A percentile compares a stretch with the other conserved stretches of the same genome.
Evolutionary conservation across 2,888 invertebrate genomes (phyloP).

Genomic region (Morpho deidamia): DNA sequence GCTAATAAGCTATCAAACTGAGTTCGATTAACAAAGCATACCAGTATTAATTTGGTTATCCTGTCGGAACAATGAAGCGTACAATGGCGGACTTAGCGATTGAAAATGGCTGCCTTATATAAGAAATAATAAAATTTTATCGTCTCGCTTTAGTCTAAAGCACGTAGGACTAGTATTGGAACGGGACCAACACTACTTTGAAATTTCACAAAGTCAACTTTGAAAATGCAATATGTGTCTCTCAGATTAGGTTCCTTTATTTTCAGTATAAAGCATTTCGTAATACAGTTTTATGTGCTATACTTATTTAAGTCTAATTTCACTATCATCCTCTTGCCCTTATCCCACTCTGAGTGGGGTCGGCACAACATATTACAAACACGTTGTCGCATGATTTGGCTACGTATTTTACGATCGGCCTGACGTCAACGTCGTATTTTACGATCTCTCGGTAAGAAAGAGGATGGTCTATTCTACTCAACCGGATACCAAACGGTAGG

Average conservation of each 20-base stretch:
- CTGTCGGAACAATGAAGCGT: slow-evolving; percentile 5
- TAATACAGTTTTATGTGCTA: not conserved
- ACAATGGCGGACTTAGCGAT: not conserved
- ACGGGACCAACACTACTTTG: slow-evolving; percentile 8
- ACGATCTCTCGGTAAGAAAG: too few relatives aligned
- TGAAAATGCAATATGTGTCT: slow-evolving; percentile 1
- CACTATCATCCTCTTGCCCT: too few relatives aligned
- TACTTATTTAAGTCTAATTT: too few relatives aligned
- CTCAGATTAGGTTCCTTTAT: not conserved
- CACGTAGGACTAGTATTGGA: slow-evolving; percentile 8
- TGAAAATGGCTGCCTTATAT: slow-evolving; percentile 2
- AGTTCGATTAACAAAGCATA: slow-evolving; percentile 19
- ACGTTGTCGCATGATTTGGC: too few relatives aligned
- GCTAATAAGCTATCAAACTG: slow-evolving; percentile 3
- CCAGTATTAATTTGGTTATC: slow-evolving; percentile 19
- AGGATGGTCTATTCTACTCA: too few relatives aligned
- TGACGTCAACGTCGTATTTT: too few relatives aligned
- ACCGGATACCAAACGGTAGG: too few relatives aligned
- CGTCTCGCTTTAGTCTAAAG: slow-evolving; percentile 10
- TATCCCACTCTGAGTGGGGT: too few relatives aligned
- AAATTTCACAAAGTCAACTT: slow-evolving; percentile 2
- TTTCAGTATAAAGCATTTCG: not conserved
- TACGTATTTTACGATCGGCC: too few relatives aligned
- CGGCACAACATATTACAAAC: too few relatives aligned
- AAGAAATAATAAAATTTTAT: slow-evolving; percentile 17